These are phyloP conservation scores for Cerceris rybyensis DNA, from an alignment of 2,888 invertebrate genomes.

Conservation along the genomic window DNA sequence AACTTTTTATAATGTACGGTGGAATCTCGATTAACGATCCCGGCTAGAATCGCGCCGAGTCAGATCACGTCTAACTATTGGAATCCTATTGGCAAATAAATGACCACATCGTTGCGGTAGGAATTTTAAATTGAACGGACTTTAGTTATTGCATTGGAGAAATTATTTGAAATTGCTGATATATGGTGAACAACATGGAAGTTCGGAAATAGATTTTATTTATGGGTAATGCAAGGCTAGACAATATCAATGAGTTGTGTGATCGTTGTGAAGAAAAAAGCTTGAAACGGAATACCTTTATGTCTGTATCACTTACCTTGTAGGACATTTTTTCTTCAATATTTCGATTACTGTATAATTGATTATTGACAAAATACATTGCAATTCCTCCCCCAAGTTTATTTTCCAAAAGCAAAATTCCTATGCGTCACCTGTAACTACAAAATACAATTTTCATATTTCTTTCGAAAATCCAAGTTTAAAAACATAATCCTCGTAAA, in stretches of 20 bases:
- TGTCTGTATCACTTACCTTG: neutral
- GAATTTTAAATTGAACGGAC: slow-evolving; percentile 38
- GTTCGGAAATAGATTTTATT: neutral
- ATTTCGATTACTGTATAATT: slow-evolving; percentile 11
- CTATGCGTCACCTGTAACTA: too few species aligned
- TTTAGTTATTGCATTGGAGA: neutral
- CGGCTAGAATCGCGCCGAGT: slow-evolving; percentile 24
- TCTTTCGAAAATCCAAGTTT: too few species aligned
- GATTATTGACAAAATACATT: neutral
- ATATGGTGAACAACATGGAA: too few species aligned
- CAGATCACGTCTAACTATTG: slow-evolving; percentile 49
- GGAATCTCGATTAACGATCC: slow-evolving; percentile 45
- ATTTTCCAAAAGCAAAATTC: too few species aligned
- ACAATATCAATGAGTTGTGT: neutral
- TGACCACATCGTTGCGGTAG: slow-evolving; percentile 35
- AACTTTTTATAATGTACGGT: slow-evolving; percentile 37
- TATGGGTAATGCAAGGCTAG: neutral
- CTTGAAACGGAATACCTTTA: slow-evolving; percentile 10
- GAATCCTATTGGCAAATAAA: slow-evolving; percentile 48
- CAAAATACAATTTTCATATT: too few species aligned
- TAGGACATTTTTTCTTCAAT: neutral
- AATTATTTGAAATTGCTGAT: neutral
- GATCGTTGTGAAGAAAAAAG: neutral
- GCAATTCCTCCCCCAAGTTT: too few species aligned
- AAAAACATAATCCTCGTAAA: too few species aligned